phyloP scores from a whole-genome alignment of 2,888 invertebrate species.

The Metellina segmentata region DNA sequence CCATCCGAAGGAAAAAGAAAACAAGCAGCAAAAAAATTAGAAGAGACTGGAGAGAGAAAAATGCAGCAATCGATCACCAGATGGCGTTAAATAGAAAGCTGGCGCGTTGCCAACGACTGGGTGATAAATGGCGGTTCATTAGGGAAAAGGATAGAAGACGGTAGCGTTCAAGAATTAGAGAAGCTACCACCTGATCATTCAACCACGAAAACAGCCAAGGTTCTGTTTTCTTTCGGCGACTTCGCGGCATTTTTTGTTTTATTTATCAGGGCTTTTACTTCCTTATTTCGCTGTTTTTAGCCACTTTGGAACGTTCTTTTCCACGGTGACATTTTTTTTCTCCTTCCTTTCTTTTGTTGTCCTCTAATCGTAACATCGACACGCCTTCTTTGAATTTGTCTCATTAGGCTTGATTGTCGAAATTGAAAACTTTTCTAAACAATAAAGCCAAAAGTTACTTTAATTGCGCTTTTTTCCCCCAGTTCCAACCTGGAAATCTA shows the following conservation, averaged over 20 bases:
- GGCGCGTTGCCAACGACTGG: slow-evolving; percentile 64
- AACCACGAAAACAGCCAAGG: slow-evolving; percentile 59
- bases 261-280: background rate
- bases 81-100: slow-evolving; percentile 64
- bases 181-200: slow-evolving; percentile 61
- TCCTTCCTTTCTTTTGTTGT: background rate
- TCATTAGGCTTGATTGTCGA: slow-evolving; percentile 46
- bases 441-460: too few relatives aligned
- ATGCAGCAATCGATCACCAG: slow-evolving; percentile 62
- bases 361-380: background rate
- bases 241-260: slow-evolving; percentile 10
- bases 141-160: slow-evolving; percentile 47
- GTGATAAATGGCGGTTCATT: slow-evolving; percentile 69
- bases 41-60: slow-evolving; percentile 32
- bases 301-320: background rate
- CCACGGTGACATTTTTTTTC: slow-evolving; percentile 1
- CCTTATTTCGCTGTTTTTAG: background rate
- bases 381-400: slow-evolving; percentile 37
- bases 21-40: background rate
- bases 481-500: too few relatives aligned
- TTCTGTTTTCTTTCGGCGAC: slow-evolving; percentile 61
- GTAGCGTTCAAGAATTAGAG: slow-evolving; percentile 59
- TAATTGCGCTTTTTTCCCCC: too few relatives aligned
- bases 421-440: background rate
- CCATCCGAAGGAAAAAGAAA: background rate